Conservation (phyloP, 2,888 invertebrate genomes). For the Bombylius discolor region DNA sequence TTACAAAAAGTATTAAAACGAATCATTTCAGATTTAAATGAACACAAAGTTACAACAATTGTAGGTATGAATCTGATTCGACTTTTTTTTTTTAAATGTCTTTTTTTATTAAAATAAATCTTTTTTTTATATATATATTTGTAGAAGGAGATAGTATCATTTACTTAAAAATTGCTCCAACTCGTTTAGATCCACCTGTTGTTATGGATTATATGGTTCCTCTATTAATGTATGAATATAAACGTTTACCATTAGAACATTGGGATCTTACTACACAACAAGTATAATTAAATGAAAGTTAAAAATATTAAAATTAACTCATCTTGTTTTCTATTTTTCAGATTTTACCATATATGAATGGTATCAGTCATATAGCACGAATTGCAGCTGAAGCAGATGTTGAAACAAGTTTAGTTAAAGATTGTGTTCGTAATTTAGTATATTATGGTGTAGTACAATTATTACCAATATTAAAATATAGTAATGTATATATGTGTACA, state of each 20-base stretch:
- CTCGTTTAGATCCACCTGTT: slow-evolving; percentile 64
- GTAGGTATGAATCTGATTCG: slow-evolving; percentile 41
- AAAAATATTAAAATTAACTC: not conserved
- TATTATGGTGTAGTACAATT: slow-evolving; percentile 62
- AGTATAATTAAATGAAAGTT: slow-evolving; percentile 37
- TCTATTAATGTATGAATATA: slow-evolving; percentile 53
- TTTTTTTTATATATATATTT: slow-evolving; percentile 10
- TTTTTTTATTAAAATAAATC: too few species aligned
- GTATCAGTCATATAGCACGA: slow-evolving; percentile 80
- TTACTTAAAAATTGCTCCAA: slow-evolving; percentile 74
- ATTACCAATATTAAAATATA: slow-evolving; percentile 71
- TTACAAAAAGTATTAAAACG: slow-evolving; percentile 64
- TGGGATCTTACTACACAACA: slow-evolving; percentile 94
- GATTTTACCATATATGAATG: slow-evolving; percentile 71
- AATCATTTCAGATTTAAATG: slow-evolving; percentile 70
- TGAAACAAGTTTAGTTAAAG: slow-evolving; percentile 85
- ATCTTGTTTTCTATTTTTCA: slow-evolving; percentile 9
- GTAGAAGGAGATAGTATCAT: slow-evolving; percentile 77
- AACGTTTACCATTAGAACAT: slow-evolving; percentile 52
- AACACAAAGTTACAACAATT: slow-evolving; percentile 61
- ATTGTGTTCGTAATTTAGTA: slow-evolving; percentile 83
- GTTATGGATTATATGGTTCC: slow-evolving; percentile 88
- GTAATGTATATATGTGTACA: slow-evolving; percentile 73
- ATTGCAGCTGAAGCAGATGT: slow-evolving; percentile 85
- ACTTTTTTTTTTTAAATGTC: too few species aligned